Base-by-base conservation (phyloP, 1,140 invertebrate species). In the Sarcophaga peregrina region DNA sequence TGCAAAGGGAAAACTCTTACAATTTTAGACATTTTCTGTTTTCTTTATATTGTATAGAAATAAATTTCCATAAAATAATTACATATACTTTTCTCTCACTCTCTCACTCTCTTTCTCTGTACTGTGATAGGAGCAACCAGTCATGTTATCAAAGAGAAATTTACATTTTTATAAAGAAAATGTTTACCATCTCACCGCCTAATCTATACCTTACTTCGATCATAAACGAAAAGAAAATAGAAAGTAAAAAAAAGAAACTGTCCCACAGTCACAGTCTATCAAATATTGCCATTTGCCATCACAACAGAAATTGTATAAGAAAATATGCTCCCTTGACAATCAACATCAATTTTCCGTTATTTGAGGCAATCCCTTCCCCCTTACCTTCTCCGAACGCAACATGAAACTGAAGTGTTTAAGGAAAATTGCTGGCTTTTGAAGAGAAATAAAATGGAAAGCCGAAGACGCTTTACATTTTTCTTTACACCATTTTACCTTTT, bases 151-250 rank as follows among this genome's bases (percentile, higher is more conserved):
- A 50, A 78, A 78, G 20, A 15, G 37, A 78, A 78, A 78, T 78
- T 78, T 78, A 78, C 46, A 78, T 78, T 78, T 78, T 52, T 78
- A 78, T 78, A 50, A 78, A 17, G n/a, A 78, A 78, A 75, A 37
- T 37, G 25, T 37, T 37, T 37, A 37, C 25, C 25, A 37, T 4
- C 25, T 37, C 25, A 37, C 25, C 25, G 4, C 25, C 25, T 37
- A 37, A 37, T 4, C 25, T 37, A 37, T 37, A 37, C 1, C 25
- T 37, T 37, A 37, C 25, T 37, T 37, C 25, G 25, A 37, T 37
- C 25, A 37, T 37, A 37, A 37, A 37, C 4, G 4, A 37, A 37
- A 37, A 37, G 25, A 37, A 37, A 37, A 4, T 4, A 37, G 25
- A 37, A 37, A 37, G 4, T 2, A 68, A 68, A 20, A 68, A 68